Conservation (phyloP, 2,888 invertebrate genomes). For the Tiliacea citrago region DNA sequence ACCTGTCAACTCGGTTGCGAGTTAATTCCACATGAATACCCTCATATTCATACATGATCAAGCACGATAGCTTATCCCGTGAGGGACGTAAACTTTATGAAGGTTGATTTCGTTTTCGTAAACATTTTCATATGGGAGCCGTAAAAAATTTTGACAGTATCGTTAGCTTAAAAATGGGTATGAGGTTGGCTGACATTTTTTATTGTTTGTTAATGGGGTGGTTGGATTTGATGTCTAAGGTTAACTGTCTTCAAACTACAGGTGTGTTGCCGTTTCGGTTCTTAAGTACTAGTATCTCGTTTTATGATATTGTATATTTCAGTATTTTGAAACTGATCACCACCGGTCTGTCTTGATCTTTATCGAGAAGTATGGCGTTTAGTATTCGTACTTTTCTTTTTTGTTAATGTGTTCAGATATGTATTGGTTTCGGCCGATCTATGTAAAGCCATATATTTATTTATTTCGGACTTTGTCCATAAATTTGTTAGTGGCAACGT, state of each 20-base stretch:
- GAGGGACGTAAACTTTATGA: conserved; percentile 43
- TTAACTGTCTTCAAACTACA: conserved; percentile 20
- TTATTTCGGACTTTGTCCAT: no score
- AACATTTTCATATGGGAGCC: conserved; percentile 26
- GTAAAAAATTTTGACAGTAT: conserved; percentile 40
- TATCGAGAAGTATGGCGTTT: not conserved
- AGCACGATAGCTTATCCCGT: conserved; percentile 42
- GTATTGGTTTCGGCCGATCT: not conserved
- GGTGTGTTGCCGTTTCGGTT: conserved; percentile 15
- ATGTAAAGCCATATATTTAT: not conserved
- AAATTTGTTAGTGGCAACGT: no score
- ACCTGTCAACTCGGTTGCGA: conserved; percentile 34
- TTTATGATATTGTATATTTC: not conserved
- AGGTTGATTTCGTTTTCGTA: conserved; percentile 38
- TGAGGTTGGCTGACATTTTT: conserved; percentile 20
- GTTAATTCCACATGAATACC: conserved; percentile 49
- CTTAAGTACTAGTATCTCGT: not conserved
- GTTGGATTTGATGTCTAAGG: conserved; percentile 23
- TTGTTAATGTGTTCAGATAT: not conserved
- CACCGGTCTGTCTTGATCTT: not conserved
- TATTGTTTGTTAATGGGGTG: conserved; percentile 22
- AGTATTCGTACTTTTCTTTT: not conserved
- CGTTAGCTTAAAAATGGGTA: conserved; percentile 23
- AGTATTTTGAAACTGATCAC: not conserved
- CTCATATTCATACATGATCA: conserved; percentile 51